Evolutionary conservation across 2,113 vertebrate species (phyloP).

Genomic region (Rhinogobius similis): DNA sequence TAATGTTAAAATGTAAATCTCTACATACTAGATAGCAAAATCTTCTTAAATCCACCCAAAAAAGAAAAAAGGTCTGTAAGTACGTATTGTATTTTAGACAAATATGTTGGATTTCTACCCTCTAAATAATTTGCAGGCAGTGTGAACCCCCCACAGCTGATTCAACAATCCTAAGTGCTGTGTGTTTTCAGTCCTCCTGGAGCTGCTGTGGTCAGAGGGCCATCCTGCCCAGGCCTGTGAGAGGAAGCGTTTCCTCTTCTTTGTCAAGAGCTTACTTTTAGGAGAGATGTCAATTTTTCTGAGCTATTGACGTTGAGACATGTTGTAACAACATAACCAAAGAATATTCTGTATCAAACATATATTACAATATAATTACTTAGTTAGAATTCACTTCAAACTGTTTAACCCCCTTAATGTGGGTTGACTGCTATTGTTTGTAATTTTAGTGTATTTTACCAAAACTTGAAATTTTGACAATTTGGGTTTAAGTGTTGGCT

Average conservation of each 20-base stretch:
- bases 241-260: conserved; percentile 6
- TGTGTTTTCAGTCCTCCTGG: not conserved
- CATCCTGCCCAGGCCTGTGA: not conserved
- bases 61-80: no score
- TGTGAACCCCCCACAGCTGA: not conserved
- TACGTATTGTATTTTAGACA: no score
- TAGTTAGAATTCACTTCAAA: not conserved
- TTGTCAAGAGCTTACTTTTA: not conserved
- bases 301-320: not conserved
- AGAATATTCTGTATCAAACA: not conserved
- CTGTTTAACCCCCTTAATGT: not conserved
- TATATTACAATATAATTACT: not conserved
- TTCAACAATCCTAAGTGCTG: not conserved
- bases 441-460: not conserved
- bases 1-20: no score
- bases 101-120: not conserved
- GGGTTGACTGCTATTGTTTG: not conserved
- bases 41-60: no score
- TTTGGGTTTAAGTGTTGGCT: not conserved
- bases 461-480: not conserved
- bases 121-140: not conserved
- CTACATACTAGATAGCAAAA: no score
- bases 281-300: not conserved
- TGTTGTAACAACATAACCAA: not conserved
- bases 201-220: not conserved